Conservation (phyloP, 2,888 invertebrate genomes). For the Agriopis leucophaearia region DNA sequence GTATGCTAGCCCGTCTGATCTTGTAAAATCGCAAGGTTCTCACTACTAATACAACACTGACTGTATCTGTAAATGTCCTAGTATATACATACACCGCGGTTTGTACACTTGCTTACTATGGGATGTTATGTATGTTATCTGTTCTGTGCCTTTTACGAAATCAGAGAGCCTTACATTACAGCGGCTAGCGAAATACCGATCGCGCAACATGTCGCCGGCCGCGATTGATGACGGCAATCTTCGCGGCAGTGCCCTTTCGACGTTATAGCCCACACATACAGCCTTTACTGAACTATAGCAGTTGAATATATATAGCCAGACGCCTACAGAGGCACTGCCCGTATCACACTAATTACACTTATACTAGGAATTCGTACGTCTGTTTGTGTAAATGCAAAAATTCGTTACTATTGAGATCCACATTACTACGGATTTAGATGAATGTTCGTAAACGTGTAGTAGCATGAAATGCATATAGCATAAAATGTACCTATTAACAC, state of each 20-base stretch:
- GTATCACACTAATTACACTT: not conserved
- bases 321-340: not conserved
- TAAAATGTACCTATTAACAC: too few species aligned
- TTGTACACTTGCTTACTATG: too few species aligned
- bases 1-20: too few species aligned
- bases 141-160: conserved; percentile 20
- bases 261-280: conserved; percentile 54
- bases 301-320: not conserved
- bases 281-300: conserved; percentile 51
- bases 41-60: too few species aligned
- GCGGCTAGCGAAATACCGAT: conserved; percentile 52
- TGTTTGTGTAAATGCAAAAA: not conserved
- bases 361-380: not conserved
- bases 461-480: too few species aligned
- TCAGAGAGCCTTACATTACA: conserved; percentile 20
- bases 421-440: too few species aligned
- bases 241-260: conserved; percentile 64
- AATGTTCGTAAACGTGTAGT: too few species aligned
- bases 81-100: too few species aligned
- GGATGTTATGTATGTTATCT: too few species aligned
- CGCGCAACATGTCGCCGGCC: conserved; percentile 57
- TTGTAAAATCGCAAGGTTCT: too few species aligned
- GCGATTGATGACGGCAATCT: conserved; percentile 70
- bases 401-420: not conserved
- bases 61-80: too few species aligned